Evolutionary conservation across 2,113 vertebrate species (phyloP), one percentile per base, ranked within the genome.

Genomic region (Genyomyrus donnyi): DNA sequence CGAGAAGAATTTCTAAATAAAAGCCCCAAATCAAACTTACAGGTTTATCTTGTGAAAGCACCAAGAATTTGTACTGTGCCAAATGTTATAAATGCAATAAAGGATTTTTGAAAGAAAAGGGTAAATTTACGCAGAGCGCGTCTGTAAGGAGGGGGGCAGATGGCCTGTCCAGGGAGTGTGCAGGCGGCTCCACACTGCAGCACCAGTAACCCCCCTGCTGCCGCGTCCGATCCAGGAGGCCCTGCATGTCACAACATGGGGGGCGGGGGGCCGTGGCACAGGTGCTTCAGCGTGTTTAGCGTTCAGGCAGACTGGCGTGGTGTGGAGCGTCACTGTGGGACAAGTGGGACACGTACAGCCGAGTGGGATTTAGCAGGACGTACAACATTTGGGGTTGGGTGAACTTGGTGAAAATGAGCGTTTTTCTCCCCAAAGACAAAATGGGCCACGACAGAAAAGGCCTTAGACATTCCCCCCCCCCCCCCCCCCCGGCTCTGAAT

Each of bases 71-170:
- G 96, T 98, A 98, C 96, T 97, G 96, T 98, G 97, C 97, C 96
- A 97, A 98, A 97, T 96, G 95, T 96, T 97, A 96, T 95, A 97
- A 96, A 97, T 97, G 97, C 97, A 98, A 97, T 98, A 98, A 96
- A 96, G 93, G 93, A 94, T 94, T 96, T 95, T 96, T 96, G 95
- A 94, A 96, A 93, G 91, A 93, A 95, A 95, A 93, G 87, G 92
- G 92, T 39, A 93, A 90, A 83, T 85, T 91, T 90, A 94, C 90
- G 94, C 90, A 94, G 93, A 94, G 87, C 91, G 92, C 91, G 9
- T 93, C 93, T 93, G 92, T 92, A 46, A 90, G 39, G 50, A 35
- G 39, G 17, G n/a, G 21, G 10, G 24, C 19, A 42, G 35, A 27
- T n/a, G 8, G 58, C 24, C 24, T 62, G 58, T 62, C 58, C 58